These are phyloP conservation scores for Alectoris magna DNA, from an alignment of 2,797 vertebrate genomes.

Conservation along the genomic window DNA sequence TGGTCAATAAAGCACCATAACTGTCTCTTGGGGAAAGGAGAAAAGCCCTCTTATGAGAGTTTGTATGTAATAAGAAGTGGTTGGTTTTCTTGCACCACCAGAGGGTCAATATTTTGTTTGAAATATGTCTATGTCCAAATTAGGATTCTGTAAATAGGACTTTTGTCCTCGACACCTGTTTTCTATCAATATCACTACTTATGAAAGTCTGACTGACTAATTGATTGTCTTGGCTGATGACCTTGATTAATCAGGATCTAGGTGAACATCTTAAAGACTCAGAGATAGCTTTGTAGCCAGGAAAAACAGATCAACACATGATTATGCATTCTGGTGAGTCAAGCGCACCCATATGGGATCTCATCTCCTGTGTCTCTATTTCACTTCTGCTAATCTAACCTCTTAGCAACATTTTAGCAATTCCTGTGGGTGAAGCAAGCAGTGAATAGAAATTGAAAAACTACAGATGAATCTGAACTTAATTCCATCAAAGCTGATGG, in stretches of 20 bases:
- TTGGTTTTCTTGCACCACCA: not conserved
- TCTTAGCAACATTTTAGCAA: slow-evolving; percentile 61
- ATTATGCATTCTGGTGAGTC: slow-evolving; percentile 59
- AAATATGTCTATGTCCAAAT: not conserved
- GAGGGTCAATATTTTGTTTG: not conserved
- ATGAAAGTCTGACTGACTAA: slow-evolving; percentile 2
- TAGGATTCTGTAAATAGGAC: not conserved
- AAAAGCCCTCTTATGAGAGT: not conserved
- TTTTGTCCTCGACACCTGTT: not conserved
- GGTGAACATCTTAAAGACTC: not conserved
- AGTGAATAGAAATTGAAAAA: slow-evolving; percentile 35
- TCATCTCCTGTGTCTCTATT: slow-evolving; percentile 52
- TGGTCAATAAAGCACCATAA: not conserved
- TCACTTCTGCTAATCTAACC: slow-evolving; percentile 61
- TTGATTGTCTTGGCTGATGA: slow-evolving; percentile 13
- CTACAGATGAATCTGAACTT: not conserved
- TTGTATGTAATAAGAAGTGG: not conserved
- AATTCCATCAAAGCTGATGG: slow-evolving; percentile 20
- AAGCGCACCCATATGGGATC: slow-evolving; percentile 61
- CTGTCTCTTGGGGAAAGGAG: not conserved
- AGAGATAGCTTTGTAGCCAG: not conserved
- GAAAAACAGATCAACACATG: slow-evolving; percentile 30
- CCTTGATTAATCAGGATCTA: slow-evolving; percentile 14
- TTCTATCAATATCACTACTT: not conserved
- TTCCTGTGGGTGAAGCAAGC: slow-evolving; percentile 51